These are phyloP conservation scores for Rhynchotus rufescens DNA, from an alignment of 2,797 vertebrate species.

Conservation along the genomic window DNA sequence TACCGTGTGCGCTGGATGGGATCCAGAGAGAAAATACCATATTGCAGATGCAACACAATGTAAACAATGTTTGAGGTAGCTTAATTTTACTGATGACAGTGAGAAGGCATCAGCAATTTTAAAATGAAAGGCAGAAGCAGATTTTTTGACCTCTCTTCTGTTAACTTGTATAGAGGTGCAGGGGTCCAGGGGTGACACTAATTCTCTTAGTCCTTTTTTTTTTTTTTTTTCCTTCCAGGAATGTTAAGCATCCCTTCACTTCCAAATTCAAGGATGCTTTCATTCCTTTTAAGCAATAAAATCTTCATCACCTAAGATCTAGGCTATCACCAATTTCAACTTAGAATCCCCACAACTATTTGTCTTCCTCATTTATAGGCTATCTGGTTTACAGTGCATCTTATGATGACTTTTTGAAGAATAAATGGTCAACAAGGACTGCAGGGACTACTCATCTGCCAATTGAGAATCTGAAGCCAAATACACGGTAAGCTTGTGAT, in stretches of 20 bases:
- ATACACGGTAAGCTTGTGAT: constrained; percentile 87
- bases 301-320: neutral
- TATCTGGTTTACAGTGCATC: constrained; percentile 97
- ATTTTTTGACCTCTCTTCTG: neutral
- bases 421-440: constrained; percentile 90
- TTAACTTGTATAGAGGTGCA: neutral
- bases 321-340: neutral
- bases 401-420: constrained; percentile 95
- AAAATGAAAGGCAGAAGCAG: neutral
- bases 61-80: neutral
- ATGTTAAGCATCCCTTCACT: neutral
- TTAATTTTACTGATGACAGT: neutral
- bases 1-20: neutral
- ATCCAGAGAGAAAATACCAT: neutral
- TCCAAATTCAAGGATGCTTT: neutral
- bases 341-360: neutral
- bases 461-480: constrained; percentile 98
- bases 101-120: neutral
- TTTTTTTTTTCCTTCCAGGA: neutral
- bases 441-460: constrained; percentile 89
- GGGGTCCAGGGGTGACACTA: neutral
- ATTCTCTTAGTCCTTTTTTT: neutral
- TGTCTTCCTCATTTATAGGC: constrained; percentile 77
- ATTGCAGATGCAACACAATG: neutral
- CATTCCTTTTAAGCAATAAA: neutral